Percentiles rank a stretch among this genome's conserved stretches.
These are phyloP conservation scores for Osmoderma eremita DNA, from an alignment of 2,888 invertebrate genomes.

Conservation along the genomic window DNA sequence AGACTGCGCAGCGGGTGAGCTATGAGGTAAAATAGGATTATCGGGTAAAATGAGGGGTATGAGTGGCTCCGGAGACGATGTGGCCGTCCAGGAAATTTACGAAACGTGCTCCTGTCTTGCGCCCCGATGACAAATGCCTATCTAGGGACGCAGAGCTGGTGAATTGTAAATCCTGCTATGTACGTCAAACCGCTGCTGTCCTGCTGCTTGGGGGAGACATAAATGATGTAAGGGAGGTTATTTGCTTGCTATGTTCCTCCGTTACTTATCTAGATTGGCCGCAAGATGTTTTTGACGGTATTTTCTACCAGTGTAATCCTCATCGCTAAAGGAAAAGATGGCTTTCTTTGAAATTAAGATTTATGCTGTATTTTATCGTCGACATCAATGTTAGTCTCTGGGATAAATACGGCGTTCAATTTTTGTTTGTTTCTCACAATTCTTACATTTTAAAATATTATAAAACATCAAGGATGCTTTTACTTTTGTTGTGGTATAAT, in stretches of 20 bases:
- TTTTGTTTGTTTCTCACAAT: too few relatives aligned
- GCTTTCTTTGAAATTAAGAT: too few relatives aligned
- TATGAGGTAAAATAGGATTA: neutral
- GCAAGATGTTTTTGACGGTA: too few relatives aligned
- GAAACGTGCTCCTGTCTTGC: slow-evolving; percentile 4
- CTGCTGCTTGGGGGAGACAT: neutral
- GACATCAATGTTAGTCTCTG: too few relatives aligned
- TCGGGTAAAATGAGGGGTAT: neutral
- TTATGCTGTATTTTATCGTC: too few relatives aligned
- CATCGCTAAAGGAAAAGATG: too few relatives aligned
- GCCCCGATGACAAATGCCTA: slow-evolving; percentile 23
- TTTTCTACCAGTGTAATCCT: too few relatives aligned
- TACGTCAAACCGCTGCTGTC: neutral
- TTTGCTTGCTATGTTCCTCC: slow-evolving; percentile 5
- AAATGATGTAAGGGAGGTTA: neutral
- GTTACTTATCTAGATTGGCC: slow-evolving; percentile 27
- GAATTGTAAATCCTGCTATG: slow-evolving; percentile 21
- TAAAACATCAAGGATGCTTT: too few relatives aligned
- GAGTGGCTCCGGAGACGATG: neutral
- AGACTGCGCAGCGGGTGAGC: too few relatives aligned
- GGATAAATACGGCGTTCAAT: too few relatives aligned
- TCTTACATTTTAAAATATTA: too few relatives aligned
- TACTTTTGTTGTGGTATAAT: too few relatives aligned
- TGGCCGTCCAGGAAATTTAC: slow-evolving; percentile 26
- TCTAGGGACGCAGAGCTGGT: neutral